Evolutionary conservation across 2,797 vertebrate species (phyloP), one percentile per base, ranked within the genome.

Genomic region (Pseudomugil tenellus): DNA sequence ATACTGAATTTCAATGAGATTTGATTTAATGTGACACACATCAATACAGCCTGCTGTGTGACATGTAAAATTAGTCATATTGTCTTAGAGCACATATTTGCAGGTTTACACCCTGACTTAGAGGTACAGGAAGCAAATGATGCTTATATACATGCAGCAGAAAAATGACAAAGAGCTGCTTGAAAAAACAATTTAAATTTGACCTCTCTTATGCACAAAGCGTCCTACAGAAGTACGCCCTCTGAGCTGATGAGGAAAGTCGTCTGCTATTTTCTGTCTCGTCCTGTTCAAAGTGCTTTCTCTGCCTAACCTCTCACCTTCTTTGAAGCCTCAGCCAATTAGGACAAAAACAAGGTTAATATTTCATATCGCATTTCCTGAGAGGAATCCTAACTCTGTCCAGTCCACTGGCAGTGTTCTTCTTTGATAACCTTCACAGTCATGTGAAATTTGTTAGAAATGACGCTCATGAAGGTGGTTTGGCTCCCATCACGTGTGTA

Each of bases 341-440:
- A 92, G 74, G 70, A 82, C 13, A 26, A 74, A 89, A 91, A 89
- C 88, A 87, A 84, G 70, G 86, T 92, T 87, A 91, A 91, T 92
- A 92, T 91, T 91, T 91, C 65, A 91, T 88, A 66, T 72, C 59
- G 62, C 37, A 41, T 65, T 77, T 71, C 62, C 72, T 85, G 87
- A 84, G 68, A 77, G 69, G 89, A 92, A 91, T 91, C 72, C 69
- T 72, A 89, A 91, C 70, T 46, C 61, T n/a, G 72, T 34, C 68
- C 48, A 17, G 29, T 55, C 17, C 3, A 41, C 60, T 10, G 32
- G 46, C 29, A 23, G 43, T 55, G 67, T 26, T 57, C 68, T 51
- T 37, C 64, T 14, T 31, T 53, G 29, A 39, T 67, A 51, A 77
- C 58, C 52, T 62, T 39, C 10, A 0, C 34, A 11, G 59, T 31